Evolutionary conservation across 1,140 invertebrate genomes (phyloP), one percentile per base, ranked within the genome.

Genomic region (Drosophila aff.): DNA sequence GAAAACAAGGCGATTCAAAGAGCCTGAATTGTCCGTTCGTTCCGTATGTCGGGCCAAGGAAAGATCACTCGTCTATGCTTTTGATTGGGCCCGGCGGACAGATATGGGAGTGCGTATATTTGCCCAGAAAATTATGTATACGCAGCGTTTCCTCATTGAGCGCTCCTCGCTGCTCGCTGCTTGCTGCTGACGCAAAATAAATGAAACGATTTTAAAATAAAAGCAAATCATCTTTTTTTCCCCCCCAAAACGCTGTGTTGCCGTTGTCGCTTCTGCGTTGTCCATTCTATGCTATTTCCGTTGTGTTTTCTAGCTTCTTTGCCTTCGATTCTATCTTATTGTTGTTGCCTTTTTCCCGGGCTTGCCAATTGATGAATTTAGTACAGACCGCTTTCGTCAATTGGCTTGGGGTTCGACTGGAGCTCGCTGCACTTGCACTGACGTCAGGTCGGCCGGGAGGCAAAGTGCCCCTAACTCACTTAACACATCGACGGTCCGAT

Each of bases 191-290:
- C 84, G 84, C 78, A 87, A 76, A 87, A 87, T 52, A 66, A 78
- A 68, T 67, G 59, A 87, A 90, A 79, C 61, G 74, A 75, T 75
- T 89, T 84, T 63, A 81, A 90, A 89, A 90, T 89, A 89, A 89
- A 90, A 67, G 78, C 85, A 90, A 89, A 74, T 84, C 78, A 76
- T 81, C 50, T 65, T 46, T 66, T 65, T 38, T 21, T 50, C 68
- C 36, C 11, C 16, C 21, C 23, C 2, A 3, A 15, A 28, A 11
- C 41, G 18, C 13, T 21, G 61, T 31, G 16, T 13, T 15, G 31
- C 65, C 55, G 47, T 55, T 65, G 76, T 87, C 71, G 80, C 46
- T 43, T 47, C 73, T 69, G 52, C 52, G 57, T 67, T 82, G 75
- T 74, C 55, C 66, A 79, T 81, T 61, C 75, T 82, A 68, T 77